phyloP scores from a whole-genome alignment of 2,797 vertebrate species.

The Bovichtus variegatus region DNA sequence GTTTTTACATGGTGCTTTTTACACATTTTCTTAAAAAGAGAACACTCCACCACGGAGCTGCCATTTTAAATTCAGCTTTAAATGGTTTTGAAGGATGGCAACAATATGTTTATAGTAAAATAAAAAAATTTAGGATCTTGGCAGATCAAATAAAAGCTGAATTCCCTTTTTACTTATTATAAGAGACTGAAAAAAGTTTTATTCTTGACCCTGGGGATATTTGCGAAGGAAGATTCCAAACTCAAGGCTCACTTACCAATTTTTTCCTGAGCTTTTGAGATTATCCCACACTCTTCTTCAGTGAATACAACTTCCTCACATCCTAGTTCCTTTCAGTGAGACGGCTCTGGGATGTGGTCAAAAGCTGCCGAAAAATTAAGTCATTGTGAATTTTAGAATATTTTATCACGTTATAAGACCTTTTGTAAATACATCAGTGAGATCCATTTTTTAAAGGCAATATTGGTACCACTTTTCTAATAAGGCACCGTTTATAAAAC shows the following conservation, averaged over 20 bases:
- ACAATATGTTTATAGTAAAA: slow-evolving; percentile 15
- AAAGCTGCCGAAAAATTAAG: not conserved
- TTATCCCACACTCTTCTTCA: not conserved
- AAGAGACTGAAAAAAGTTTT: not conserved
- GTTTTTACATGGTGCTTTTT: not conserved
- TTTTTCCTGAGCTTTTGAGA: not conserved
- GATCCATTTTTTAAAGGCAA: not conserved
- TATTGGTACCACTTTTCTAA: not conserved
- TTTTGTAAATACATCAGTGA: slow-evolving; percentile 1
- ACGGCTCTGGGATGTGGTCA: not conserved
- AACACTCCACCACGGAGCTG: not conserved
- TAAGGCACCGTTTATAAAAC: not conserved
- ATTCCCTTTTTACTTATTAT: not conserved
- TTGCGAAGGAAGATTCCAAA: slow-evolving; percentile 3
- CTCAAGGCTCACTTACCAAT: not conserved
- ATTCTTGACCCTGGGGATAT: not conserved
- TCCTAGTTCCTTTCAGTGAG: not conserved
- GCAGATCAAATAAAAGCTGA: not conserved
- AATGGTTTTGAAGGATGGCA: slow-evolving; percentile 9
- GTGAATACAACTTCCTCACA: not conserved
- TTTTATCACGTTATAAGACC: not conserved
- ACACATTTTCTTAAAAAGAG: not conserved
- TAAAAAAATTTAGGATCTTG: not conserved
- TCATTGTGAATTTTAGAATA: not conserved
- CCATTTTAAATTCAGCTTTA: slow-evolving; percentile 19